These are phyloP conservation scores for Coilia nasus DNA, from an alignment of 2,797 vertebrate species.

Conservation along the genomic window DNA sequence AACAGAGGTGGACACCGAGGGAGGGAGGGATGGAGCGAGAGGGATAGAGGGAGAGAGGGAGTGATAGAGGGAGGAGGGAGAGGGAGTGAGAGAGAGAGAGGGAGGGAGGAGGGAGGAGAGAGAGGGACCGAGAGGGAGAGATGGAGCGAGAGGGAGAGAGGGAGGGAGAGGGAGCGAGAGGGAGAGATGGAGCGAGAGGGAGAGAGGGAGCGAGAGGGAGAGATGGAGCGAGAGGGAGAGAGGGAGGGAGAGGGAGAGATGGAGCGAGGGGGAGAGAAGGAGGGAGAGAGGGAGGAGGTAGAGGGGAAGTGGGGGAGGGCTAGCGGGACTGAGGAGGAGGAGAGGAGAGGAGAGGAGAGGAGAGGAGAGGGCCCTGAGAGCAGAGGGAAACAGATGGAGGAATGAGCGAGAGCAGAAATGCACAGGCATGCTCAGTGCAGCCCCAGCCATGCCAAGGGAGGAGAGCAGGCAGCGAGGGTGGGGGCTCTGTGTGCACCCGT, in stretches of 20 bases:
- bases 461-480: slow-evolving; percentile 35
- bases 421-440: neutral
- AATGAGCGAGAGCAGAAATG: slow-evolving; percentile 18
- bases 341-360: neutral
- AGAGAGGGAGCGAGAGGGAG: neutral
- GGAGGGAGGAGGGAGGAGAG: neutral
- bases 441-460: neutral
- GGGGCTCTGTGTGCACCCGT: slow-evolving; percentile 28
- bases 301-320: neutral
- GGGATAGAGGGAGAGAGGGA: neutral
- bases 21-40: neutral
- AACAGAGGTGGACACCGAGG: neutral
- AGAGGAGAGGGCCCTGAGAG: slow-evolving; percentile 1
- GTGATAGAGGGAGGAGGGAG: neutral
- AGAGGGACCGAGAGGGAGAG: neutral
- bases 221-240: neutral
- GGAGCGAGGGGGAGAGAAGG: neutral
- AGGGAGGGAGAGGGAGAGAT: neutral
- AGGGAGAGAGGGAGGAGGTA: neutral
- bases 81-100: neutral
- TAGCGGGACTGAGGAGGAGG: neutral
- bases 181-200: neutral
- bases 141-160: neutral
- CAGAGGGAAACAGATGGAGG: slow-evolving; percentile 15
- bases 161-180: neutral